Conservation (phyloP, 2,113 vertebrate genomes). For the Tyrannus savana region DNA sequence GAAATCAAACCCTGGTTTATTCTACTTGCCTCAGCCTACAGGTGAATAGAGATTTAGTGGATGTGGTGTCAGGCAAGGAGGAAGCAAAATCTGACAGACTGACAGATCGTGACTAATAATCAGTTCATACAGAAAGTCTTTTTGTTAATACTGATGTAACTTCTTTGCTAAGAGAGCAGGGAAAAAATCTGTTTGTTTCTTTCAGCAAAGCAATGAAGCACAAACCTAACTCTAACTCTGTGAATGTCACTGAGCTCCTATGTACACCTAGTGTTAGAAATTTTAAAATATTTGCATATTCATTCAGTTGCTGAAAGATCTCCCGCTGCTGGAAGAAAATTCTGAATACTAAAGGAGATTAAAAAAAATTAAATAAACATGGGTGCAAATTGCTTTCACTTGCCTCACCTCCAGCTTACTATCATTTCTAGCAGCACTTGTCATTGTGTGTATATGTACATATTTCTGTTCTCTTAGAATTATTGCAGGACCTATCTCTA, state of each 20-base stretch:
- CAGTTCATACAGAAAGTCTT: neutral
- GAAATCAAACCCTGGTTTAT: neutral
- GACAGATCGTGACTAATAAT: neutral
- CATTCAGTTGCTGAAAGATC: neutral
- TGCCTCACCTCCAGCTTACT: neutral
- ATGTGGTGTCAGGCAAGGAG: neutral
- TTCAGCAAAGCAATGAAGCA: neutral
- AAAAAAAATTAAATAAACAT: neutral
- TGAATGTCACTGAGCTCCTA: neutral
- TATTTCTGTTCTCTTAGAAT: neutral
- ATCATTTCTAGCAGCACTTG: neutral
- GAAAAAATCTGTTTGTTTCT: neutral
- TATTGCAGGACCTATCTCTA: neutral
- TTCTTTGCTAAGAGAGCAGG: neutral
- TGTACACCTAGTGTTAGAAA: neutral
- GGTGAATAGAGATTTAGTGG: conserved; percentile 18
- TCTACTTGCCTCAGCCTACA: neutral
- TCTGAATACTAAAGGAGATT: neutral
- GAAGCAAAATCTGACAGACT: neutral
- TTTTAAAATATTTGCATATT: neutral
- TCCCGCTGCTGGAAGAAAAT: neutral
- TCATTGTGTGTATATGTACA: too few relatives aligned
- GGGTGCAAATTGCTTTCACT: neutral
- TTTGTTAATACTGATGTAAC: neutral
- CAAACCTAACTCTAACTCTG: neutral